Conservation (phyloP, 2,113 vertebrate genomes). For the Lampris incognitus region DNA sequence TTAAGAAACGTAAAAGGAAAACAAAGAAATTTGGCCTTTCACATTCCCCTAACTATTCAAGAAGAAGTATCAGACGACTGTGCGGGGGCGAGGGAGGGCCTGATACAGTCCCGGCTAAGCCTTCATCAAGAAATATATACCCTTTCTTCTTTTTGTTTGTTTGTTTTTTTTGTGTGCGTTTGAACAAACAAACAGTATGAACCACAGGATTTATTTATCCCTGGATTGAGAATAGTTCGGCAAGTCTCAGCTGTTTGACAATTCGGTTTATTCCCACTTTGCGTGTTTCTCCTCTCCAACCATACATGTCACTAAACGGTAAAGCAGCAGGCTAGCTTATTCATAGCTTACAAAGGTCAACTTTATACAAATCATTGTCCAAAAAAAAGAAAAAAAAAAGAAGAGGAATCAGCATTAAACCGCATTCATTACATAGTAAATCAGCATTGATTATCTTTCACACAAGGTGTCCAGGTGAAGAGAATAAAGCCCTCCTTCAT, state of each 20-base stretch:
- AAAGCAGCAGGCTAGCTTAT: constrained; percentile 81
- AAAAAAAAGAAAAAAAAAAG: constrained; percentile 53
- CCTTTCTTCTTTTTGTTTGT: no score
- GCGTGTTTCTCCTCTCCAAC: constrained; percentile 55
- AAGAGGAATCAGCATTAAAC: constrained; percentile 63
- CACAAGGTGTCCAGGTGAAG: constrained; percentile 58
- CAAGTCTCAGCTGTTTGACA: constrained; percentile 43
- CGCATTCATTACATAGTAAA: constrained; percentile 81
- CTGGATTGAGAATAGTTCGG: constrained; percentile 57
- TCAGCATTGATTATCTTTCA: constrained; percentile 69
- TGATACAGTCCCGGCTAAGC: constrained; percentile 64
- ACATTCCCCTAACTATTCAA: constrained; percentile 49
- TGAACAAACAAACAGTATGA: constrained; percentile 62
- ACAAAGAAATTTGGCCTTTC: constrained; percentile 39
- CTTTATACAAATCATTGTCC: constrained; percentile 80
- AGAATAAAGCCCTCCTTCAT: constrained; percentile 76
- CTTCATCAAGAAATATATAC: constrained; percentile 55
- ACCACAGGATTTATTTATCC: constrained; percentile 72
- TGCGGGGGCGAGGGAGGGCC: constrained; percentile 45
- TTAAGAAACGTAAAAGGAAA: background rate
- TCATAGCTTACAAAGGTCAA: constrained; percentile 77
- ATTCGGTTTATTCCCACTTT: constrained; percentile 59
- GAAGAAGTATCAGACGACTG: constrained; percentile 50
- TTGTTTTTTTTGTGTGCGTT: constrained; percentile 30
- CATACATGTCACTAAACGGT: constrained; percentile 63